Conservation (phyloP, 2,797 vertebrate species). For the Squalus acanthias region DNA sequence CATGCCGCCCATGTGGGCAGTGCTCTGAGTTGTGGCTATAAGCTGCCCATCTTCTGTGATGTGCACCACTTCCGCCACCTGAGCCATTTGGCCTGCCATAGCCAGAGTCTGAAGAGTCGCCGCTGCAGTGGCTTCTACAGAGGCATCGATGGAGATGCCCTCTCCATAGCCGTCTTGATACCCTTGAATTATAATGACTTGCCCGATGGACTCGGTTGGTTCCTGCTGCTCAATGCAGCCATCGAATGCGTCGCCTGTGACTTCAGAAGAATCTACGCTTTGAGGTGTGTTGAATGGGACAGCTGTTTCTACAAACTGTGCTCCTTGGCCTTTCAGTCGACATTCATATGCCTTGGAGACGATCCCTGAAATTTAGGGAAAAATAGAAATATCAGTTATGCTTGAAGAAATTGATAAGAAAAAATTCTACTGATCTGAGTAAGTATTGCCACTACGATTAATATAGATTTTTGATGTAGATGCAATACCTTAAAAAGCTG, state of each 20-base stretch:
- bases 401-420: neutral
- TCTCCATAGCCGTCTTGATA: slow-evolving; percentile 60
- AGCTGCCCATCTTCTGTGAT: slow-evolving; percentile 89
- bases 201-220: slow-evolving; percentile 70
- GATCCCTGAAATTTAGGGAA: slow-evolving; percentile 66
- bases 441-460: neutral
- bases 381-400: slow-evolving; percentile 14
- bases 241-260: slow-evolving; percentile 49
- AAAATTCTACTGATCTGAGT: neutral
- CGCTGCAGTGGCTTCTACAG: slow-evolving; percentile 84
- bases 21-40: slow-evolving; percentile 65
- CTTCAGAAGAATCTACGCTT: slow-evolving; percentile 56
- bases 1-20: slow-evolving; percentile 56
- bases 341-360: slow-evolving; percentile 98
- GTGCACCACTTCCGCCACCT: slow-evolving; percentile 87
- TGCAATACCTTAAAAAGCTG: neutral
- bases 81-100: slow-evolving; percentile 86
- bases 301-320: slow-evolving; percentile 81
- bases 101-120: slow-evolving; percentile 90
- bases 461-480: neutral
- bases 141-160: slow-evolving; percentile 72
- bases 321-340: slow-evolving; percentile 90
- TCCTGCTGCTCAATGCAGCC: slow-evolving; percentile 46
- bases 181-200: slow-evolving; percentile 95
- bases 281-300: slow-evolving; percentile 58